Conservation (phyloP, 1,140 invertebrate genomes). For the Cheumatopsyche charites region DNA sequence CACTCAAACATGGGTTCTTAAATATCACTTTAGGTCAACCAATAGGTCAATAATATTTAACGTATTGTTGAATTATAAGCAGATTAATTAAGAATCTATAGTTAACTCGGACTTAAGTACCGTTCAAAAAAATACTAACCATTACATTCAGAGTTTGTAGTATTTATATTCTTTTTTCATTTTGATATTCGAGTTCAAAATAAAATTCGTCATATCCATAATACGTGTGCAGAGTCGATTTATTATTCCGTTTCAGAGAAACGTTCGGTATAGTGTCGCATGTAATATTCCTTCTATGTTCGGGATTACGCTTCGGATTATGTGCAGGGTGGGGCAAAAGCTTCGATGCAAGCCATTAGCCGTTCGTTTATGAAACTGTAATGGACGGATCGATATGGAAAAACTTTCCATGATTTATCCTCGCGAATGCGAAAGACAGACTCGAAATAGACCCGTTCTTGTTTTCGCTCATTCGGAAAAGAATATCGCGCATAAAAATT, state of each 20-base stretch:
- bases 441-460: no score
- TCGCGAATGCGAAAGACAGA: no score
- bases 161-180: neutral
- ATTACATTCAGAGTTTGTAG: neutral
- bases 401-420: neutral
- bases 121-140: no score
- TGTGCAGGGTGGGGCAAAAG: slow-evolving; percentile 17
- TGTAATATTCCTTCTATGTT: slow-evolving; percentile 46
- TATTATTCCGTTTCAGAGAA: slow-evolving; percentile 46
- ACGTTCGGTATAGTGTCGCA: slow-evolving; percentile 29
- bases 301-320: slow-evolving; percentile 34
- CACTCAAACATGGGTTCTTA: no score
- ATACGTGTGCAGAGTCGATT: slow-evolving; percentile 30
- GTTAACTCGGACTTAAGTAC: no score
- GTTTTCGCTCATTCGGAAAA: no score
- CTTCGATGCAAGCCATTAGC: neutral
- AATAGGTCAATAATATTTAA: neutral
- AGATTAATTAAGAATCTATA: neutral
- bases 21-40: no score
- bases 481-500: neutral
- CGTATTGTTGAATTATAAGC: neutral
- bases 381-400: slow-evolving; percentile 7
- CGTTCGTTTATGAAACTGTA: slow-evolving; percentile 18
- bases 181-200: neutral
- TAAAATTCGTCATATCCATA: neutral